Base-by-base conservation (phyloP, 2,888 invertebrate genomes). In the Pammene fasciana region DNA sequence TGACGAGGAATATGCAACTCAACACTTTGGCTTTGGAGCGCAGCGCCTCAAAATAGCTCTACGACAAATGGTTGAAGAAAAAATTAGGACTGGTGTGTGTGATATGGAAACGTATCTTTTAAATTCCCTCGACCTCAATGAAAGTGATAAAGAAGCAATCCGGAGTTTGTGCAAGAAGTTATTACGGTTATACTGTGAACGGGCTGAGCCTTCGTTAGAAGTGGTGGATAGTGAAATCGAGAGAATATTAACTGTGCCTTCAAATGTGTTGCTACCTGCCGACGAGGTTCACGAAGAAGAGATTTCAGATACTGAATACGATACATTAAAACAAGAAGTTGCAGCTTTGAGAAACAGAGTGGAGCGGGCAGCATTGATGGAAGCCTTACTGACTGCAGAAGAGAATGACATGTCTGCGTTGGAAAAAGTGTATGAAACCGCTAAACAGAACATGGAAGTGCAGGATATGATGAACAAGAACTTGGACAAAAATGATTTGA, bases 1-100 rank as follows among this genome's bases (percentile, higher is more conserved):
- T 14, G 85, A 89, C 3, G 92, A 93, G 81, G 93, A 93, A 82
- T 92, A 92, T 73, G 90, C 92, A 77, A 92, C 92, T 0, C 92
- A 93, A 74, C 89, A 88, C 73, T 93, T 92, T 65, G 91, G 92
- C 60, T 93, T 93, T 73, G 93, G 93, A 18, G 79, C 89, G 6
- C 92, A 92, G 77, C 82, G 89, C 11, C 77, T 93, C 0, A 88
- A 91, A 86, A 89, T 91, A 57, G 84, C 93, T 4, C 81, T 92
- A 38, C 84, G 91, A 14, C 85, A 89, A 82, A 89, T 93, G 89
- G 83, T 92, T 1, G 88, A 91, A 75, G 86, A 90, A 68, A 92
- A 92, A 82, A 87, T 93, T 65, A 85, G 80, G 56, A 82, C 80
- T 8, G 86, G 87, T 14, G 83, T 92, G 0, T 90, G 88, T 72